Percentiles rank a stretch among this genome's conserved stretches.
phyloP scores from a whole-genome alignment of 1,140 invertebrate genomes.

The Meloidogyne exigua region DNA sequence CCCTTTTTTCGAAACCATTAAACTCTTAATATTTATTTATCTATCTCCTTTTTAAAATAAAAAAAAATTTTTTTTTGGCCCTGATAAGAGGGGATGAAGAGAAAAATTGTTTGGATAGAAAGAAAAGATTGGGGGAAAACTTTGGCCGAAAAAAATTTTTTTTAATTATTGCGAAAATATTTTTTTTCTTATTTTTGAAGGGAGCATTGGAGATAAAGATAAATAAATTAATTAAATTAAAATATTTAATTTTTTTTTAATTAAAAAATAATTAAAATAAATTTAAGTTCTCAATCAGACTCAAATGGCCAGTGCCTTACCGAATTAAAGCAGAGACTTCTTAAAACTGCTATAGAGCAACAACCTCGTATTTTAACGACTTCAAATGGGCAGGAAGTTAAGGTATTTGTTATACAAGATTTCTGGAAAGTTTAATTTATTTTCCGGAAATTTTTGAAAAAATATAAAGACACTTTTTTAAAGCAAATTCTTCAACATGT shows the following conservation, averaged over 20 bases:
- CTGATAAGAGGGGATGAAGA: background rate
- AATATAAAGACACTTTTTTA: background rate
- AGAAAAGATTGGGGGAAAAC: background rate
- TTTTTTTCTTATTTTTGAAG: too few species aligned
- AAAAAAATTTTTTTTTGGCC: background rate
- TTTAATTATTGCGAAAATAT: too few species aligned
- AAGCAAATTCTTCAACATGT: conserved; percentile 29
- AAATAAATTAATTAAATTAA: too few species aligned
- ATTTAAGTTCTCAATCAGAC: conserved; percentile 39
- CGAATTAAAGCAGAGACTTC: conserved; percentile 44
- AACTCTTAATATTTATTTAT: background rate
- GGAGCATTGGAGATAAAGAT: too few species aligned
- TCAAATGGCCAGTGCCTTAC: conserved; percentile 46
- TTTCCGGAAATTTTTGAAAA: background rate
- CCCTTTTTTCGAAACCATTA: too few species aligned
- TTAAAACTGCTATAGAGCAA: conserved; percentile 44
- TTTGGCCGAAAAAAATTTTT: background rate
- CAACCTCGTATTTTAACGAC: conserved; percentile 41
- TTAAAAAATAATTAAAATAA: too few species aligned
- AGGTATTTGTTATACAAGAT: too few species aligned
- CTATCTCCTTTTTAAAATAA: background rate
- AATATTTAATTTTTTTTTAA: too few species aligned
- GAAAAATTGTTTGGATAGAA: background rate
- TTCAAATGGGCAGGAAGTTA: conserved; percentile 46
- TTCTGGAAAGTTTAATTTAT: too few species aligned